Evolutionary conservation across 1,140 invertebrate genomes (phyloP).

Genomic region (Nymphalis io): DNA sequence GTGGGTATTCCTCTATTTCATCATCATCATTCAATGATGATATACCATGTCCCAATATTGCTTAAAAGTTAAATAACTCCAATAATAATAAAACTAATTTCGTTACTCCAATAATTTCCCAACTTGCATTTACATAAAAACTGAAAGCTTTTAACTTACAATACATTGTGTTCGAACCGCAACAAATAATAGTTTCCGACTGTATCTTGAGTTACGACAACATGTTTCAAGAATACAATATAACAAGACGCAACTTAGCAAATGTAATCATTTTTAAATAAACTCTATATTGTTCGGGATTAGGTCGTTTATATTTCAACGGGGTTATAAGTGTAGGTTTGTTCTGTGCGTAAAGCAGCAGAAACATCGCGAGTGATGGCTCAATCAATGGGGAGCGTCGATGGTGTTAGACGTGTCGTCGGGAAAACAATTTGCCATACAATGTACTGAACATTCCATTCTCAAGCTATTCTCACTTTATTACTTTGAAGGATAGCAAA

Average conservation of each 20-base stretch:
- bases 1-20: no score
- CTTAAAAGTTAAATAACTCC: constrained; percentile 25
- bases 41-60: constrained; percentile 5
- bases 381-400: constrained; percentile 65
- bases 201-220: constrained; percentile 69
- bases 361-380: constrained; percentile 65
- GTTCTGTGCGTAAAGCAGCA: constrained; percentile 55
- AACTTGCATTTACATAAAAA: constrained; percentile 66
- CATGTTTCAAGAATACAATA: constrained; percentile 55
- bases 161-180: constrained; percentile 71
- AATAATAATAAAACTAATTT: constrained; percentile 52
- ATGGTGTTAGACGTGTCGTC: constrained; percentile 62
- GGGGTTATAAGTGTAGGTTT: constrained; percentile 30
- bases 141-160: constrained; percentile 64
- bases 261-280: constrained; percentile 15
- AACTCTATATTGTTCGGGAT: constrained; percentile 25
- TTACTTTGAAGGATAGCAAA: constrained; percentile 26
- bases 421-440: constrained; percentile 69
- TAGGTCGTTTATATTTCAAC: constrained; percentile 14
- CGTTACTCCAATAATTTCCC: constrained; percentile 45
- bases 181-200: constrained; percentile 76
- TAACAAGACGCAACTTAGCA: constrained; percentile 21
- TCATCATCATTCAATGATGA: no score
- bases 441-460: constrained; percentile 53
- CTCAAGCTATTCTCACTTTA: constrained; percentile 35